A percentile compares a stretch with the other conserved stretches of the same genome.
These are phyloP conservation scores for Homalodisca vitripennis DNA, from an alignment of 1,140 invertebrate genomes.

Conservation along the genomic window DNA sequence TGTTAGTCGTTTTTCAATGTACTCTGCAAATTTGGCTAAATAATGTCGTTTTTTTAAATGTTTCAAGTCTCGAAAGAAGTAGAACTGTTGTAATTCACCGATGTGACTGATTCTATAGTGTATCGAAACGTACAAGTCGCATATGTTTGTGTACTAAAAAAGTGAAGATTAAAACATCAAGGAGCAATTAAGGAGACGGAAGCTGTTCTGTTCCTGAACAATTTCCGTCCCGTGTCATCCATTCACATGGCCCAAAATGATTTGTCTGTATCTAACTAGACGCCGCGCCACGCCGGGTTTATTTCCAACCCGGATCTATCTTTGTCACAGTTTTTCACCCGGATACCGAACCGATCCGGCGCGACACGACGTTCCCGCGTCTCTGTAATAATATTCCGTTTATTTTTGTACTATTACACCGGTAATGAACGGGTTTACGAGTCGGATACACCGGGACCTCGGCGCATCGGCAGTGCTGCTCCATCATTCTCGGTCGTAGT, in stretches of 20 bases:
- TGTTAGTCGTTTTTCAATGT: too few species aligned
- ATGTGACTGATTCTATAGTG: too few species aligned
- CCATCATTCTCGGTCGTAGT: background rate
- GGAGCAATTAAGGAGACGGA: background rate
- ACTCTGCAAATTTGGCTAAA: too few species aligned
- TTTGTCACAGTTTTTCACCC: background rate
- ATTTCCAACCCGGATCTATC: background rate
- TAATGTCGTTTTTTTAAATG: too few species aligned
- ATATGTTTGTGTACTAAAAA: too few species aligned
- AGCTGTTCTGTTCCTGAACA: background rate
- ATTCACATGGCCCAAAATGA: background rate
- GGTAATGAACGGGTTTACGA: conserved; percentile 13
- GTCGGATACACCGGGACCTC: background rate
- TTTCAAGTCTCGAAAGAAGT: too few species aligned
- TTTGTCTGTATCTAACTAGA: background rate
- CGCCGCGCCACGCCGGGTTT: too few species aligned
- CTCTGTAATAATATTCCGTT: background rate
- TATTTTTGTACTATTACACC: background rate
- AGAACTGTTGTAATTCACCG: too few species aligned
- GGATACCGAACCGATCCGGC: too few species aligned
- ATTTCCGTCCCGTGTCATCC: background rate
- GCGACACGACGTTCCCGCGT: too few species aligned
- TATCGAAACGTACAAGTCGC: too few species aligned
- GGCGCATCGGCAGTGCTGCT: background rate
- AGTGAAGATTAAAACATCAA: too few species aligned